phyloP scores from a whole-genome alignment of 2,797 vertebrate species.

The Sitta carolinensis region DNA sequence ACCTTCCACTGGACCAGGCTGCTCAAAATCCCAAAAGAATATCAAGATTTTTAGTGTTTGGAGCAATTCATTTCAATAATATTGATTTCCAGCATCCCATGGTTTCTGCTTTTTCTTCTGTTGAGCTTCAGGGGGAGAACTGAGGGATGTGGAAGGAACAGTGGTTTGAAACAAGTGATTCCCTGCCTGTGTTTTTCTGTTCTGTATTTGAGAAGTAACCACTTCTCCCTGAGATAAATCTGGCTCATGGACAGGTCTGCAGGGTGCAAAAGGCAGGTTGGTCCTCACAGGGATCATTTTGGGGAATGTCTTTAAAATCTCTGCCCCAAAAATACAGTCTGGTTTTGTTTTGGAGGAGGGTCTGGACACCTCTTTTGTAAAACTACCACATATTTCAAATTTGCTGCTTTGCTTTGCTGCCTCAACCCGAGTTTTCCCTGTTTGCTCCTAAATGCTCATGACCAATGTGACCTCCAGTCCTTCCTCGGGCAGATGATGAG shows the following conservation, averaged over 20 bases:
- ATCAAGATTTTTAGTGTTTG: not conserved
- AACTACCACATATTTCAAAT: not conserved
- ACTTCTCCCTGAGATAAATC: slow-evolving; percentile 60
- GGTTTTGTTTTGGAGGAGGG: not conserved
- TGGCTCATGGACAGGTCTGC: not conserved
- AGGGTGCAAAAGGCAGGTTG: not conserved
- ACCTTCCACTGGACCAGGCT: not conserved
- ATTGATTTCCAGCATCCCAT: accelerated
- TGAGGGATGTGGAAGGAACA: slow-evolving; percentile 28
- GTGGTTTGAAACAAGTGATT: slow-evolving; percentile 54
- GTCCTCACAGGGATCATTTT: not conserved
- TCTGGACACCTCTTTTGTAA: not conserved
- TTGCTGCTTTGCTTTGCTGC: not conserved
- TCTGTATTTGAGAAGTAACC: slow-evolving; percentile 59
- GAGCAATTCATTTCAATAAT: not conserved
- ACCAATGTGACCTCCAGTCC: accelerated
- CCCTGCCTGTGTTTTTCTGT: slow-evolving; percentile 50
- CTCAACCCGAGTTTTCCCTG: not conserved
- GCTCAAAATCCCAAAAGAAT: not conserved
- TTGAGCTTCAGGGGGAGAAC: not conserved
- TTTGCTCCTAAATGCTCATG: not conserved
- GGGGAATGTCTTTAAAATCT: not conserved
- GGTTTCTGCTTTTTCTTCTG: not conserved
- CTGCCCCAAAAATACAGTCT: not conserved
- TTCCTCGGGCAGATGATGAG: accelerated